Evolutionary conservation across 2,888 invertebrate genomes (phyloP).

Genomic region (Blomia tropicalis): DNA sequence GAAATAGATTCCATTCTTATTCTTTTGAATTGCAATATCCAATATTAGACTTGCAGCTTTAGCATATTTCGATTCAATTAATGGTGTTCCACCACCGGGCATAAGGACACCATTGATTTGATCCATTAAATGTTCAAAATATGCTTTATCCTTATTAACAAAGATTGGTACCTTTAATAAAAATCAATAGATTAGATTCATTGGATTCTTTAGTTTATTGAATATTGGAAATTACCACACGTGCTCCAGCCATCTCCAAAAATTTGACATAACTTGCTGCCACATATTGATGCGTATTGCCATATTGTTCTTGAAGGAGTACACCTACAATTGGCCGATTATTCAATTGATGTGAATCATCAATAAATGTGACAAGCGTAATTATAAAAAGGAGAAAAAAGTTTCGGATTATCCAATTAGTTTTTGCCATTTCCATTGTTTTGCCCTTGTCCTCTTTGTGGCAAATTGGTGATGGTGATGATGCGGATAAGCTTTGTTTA

Average conservation of each 20-base stretch:
- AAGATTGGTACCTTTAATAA: constrained; percentile 31
- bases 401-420: no score
- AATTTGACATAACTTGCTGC: constrained; percentile 54
- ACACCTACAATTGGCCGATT: constrained; percentile 23
- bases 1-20: constrained; percentile 54
- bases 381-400: no score
- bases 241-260: constrained; percentile 68
- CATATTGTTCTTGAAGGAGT: constrained; percentile 17
- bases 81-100: constrained; percentile 16
- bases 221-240: no score
- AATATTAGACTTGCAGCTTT: constrained; percentile 33
- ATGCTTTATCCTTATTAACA: constrained; percentile 20
- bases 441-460: no score
- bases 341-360: no score
- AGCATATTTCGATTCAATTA: constrained; percentile 30
- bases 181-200: neutral
- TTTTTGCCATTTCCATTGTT: no score
- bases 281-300: neutral
- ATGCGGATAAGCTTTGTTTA: no score
- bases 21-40: constrained; percentile 38
- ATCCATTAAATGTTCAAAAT: constrained; percentile 48
- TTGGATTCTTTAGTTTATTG: constrained; percentile 38
- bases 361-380: no score
- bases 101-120: constrained; percentile 23
- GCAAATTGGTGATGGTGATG: no score